A percentile compares a stretch with the other conserved stretches of the same genome.
Conservation (phyloP, 1,140 invertebrate species). For the Bursaphelenchus mucronatus region DNA sequence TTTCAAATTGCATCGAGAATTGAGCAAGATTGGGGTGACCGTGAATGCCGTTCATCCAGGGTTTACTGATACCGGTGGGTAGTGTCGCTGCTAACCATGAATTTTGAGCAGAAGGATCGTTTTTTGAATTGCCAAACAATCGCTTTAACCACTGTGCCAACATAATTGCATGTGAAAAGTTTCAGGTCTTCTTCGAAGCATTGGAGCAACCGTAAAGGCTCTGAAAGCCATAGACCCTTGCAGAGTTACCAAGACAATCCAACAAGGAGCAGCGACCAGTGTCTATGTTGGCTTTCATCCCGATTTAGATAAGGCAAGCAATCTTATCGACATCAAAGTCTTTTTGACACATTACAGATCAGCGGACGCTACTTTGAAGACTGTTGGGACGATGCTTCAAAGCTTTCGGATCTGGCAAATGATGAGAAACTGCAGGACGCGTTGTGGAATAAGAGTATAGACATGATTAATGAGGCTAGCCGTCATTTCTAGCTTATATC, state of each 20-base stretch:
- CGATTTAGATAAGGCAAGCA: conserved; percentile 32
- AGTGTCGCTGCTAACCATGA: no score
- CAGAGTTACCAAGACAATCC: conserved; percentile 41
- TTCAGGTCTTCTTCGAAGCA: background rate
- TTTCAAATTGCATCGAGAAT: conserved; percentile 71
- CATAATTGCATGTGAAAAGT: no score
- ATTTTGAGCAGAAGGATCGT: no score
- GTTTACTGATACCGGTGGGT: conserved; percentile 67
- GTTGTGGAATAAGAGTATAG: no score
- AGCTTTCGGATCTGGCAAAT: no score
- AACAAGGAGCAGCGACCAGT: conserved; percentile 63
- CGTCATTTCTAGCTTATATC: no score
- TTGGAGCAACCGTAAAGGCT: background rate
- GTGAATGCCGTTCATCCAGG: conserved; percentile 83
- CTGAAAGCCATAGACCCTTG: background rate
- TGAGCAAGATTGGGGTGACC: conserved; percentile 70
- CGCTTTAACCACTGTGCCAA: background rate
- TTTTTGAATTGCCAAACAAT: conserved; percentile 68
- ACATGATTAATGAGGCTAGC: no score
- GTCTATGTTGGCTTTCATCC: conserved; percentile 58
- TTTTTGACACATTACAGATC: no score
- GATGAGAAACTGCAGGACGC: no score
- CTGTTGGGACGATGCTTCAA: no score
- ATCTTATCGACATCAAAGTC: no score
- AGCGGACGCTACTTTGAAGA: no score